Evolutionary conservation across 92 coral and sea anemone genomes (phyloP).

Genomic region (Epizoanthus rinbou): DNA sequence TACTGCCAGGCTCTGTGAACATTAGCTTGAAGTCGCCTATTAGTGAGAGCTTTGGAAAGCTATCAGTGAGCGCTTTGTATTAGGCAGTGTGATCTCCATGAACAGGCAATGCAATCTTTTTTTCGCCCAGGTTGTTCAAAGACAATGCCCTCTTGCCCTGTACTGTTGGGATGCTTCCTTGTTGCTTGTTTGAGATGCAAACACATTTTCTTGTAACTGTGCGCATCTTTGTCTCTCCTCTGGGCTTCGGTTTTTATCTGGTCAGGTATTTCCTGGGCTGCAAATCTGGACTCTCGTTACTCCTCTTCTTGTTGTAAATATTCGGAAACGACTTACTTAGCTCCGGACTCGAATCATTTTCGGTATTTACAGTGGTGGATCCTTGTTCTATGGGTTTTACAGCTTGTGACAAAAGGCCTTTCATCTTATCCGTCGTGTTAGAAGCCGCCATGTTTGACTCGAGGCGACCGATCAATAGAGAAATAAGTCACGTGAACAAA

Average conservation of each 20-base stretch:
- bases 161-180: constrained; percentile 14
- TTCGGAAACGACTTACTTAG: constrained; percentile 21
- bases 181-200: neutral
- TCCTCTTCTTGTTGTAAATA: constrained; percentile 20
- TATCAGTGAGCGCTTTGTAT: constrained; percentile 17
- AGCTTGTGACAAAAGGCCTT: neutral
- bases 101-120: constrained; percentile 12
- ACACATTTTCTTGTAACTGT: constrained; percentile 30
- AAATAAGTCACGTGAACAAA: neutral
- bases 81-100: constrained; percentile 27
- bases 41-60: constrained; percentile 33
- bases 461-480: neutral
- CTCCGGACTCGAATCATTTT: constrained; percentile 6
- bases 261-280: too few relatives aligned
- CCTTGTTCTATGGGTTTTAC: too few relatives aligned
- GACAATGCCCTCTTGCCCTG: constrained; percentile 11
- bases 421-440: neutral
- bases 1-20: constrained; percentile 31
- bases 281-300: neutral
- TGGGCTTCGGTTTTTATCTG: neutral
- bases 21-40: constrained; percentile 26
- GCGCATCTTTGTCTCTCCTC: constrained; percentile 23
- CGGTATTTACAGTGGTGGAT: neutral
- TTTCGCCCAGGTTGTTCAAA: constrained; percentile 21
- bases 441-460: neutral